Percentiles rank a stretch among this genome's conserved stretches.
Evolutionary conservation across 2,113 vertebrate genomes (phyloP).

Genomic region (Zosterops hypoxanthus): DNA sequence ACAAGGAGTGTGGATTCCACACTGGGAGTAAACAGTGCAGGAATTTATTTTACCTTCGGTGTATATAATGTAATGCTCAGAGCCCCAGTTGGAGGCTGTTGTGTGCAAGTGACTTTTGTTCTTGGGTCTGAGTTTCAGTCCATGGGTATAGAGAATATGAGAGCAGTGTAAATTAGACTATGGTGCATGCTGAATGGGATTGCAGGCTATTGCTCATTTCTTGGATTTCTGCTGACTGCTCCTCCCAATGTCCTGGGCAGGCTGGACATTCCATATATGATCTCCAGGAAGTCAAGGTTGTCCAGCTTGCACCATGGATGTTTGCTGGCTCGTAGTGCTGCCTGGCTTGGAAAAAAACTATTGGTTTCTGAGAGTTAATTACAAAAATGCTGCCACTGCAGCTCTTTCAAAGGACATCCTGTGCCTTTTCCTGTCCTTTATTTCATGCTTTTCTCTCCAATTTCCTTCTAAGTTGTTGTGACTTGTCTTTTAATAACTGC

Average conservation of each 20-base stretch:
- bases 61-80: rapidly evolving
- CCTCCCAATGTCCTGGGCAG: background rate
- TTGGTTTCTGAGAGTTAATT: background rate
- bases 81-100: background rate
- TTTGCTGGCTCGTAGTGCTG: background rate
- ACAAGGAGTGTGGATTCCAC: background rate
- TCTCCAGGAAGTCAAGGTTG: background rate
- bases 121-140: background rate
- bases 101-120: background rate
- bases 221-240: background rate
- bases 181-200: no score
- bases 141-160: background rate
- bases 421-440: background rate
- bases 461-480: background rate
- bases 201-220: rapidly evolving
- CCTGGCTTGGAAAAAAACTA: background rate
- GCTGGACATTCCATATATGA: rapidly evolving
- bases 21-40: background rate
- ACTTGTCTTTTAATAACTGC: background rate
- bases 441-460: background rate
- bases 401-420: background rate
- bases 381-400: background rate
- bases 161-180: rapidly evolving
- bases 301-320: background rate
- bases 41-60: background rate